Conservation (phyloP, 1,140 invertebrate species). For the Pseudomyrmex pallidus region DNA sequence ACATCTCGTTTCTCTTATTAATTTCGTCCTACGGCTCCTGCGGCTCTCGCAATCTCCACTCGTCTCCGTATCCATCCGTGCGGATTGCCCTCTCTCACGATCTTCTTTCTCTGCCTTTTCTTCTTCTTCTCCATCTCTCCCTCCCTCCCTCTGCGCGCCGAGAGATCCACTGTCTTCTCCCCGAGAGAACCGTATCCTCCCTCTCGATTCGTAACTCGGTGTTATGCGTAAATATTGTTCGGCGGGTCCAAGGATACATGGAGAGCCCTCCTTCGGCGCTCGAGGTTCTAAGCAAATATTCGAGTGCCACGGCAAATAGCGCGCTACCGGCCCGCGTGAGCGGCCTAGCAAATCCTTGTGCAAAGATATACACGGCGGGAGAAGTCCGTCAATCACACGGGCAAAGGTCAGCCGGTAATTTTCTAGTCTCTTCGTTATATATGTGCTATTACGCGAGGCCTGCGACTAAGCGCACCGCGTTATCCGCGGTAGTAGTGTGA, state of each 20-base stretch:
- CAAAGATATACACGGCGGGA: slow-evolving; percentile 44
- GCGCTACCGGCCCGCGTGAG: slow-evolving; percentile 54
- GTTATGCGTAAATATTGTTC: slow-evolving; percentile 77
- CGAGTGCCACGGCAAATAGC: slow-evolving; percentile 73
- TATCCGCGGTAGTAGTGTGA: slow-evolving; percentile 24
- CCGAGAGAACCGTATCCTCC: slow-evolving; percentile 35
- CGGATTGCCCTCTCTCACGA: slow-evolving; percentile 70
- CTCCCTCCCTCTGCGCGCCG: neutral
- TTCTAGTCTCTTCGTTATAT: slow-evolving; percentile 24
- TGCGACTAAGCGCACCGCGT: neutral
- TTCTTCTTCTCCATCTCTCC: slow-evolving; percentile 34
- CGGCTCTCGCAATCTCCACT: slow-evolving; percentile 53
- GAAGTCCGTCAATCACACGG: slow-evolving; percentile 62
- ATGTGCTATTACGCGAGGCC: neutral
- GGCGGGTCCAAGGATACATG: slow-evolving; percentile 70
- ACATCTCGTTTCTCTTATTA: slow-evolving; percentile 75
- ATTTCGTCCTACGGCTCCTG: slow-evolving; percentile 68
- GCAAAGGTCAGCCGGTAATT: slow-evolving; percentile 61
- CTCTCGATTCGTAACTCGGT: slow-evolving; percentile 72
- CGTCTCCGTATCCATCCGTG: slow-evolving; percentile 25
- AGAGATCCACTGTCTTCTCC: slow-evolving; percentile 2
- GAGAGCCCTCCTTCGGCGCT: slow-evolving; percentile 61
- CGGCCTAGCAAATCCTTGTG: slow-evolving; percentile 57
- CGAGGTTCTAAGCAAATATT: slow-evolving; percentile 73
- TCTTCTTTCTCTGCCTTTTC: slow-evolving; percentile 51